Conservation (phyloP, 2,113 vertebrate species). For the Heptranchias perlo region DNA sequence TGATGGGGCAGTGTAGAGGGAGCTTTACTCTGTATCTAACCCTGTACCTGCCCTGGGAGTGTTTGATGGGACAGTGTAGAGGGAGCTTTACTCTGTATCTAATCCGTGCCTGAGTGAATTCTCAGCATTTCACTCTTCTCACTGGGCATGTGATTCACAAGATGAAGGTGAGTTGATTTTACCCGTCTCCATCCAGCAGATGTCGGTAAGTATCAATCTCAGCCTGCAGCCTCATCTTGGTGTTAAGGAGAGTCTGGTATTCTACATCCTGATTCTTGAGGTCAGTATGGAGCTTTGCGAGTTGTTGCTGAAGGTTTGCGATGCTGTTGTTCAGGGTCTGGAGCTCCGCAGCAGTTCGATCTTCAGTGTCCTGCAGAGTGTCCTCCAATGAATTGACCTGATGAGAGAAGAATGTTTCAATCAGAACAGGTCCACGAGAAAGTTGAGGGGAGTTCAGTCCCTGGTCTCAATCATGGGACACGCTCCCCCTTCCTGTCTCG, state of each 20-base stretch:
- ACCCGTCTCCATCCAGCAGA: conserved; percentile 49
- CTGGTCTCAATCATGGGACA: not conserved
- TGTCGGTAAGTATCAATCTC: conserved; percentile 58
- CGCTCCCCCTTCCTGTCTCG: not conserved
- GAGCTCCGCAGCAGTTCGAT: conserved; percentile 45
- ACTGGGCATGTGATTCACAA: not conserved
- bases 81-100: not conserved
- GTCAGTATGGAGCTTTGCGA: conserved; percentile 50
- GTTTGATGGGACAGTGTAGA: too few relatives aligned
- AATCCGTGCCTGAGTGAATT: not conserved
- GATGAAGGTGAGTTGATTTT: not conserved
- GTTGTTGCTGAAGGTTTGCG: conserved; percentile 49
- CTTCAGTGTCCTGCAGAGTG: conserved; percentile 44
- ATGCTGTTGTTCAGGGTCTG: conserved; percentile 46
- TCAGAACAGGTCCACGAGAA: not conserved
- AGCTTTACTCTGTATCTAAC: too few relatives aligned
- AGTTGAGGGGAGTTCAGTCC: not conserved
- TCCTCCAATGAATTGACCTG: conserved; percentile 58
- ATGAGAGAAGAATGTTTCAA: not conserved
- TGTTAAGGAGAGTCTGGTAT: conserved; percentile 58
- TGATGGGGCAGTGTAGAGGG: too few relatives aligned
- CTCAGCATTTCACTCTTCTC: too few relatives aligned
- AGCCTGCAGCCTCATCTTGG: conserved; percentile 66
- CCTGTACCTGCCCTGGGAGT: too few relatives aligned
- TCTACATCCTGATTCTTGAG: conserved; percentile 52